Base-by-base conservation (phyloP, 2,888 invertebrate species). In the Zeuzera pyrina region DNA sequence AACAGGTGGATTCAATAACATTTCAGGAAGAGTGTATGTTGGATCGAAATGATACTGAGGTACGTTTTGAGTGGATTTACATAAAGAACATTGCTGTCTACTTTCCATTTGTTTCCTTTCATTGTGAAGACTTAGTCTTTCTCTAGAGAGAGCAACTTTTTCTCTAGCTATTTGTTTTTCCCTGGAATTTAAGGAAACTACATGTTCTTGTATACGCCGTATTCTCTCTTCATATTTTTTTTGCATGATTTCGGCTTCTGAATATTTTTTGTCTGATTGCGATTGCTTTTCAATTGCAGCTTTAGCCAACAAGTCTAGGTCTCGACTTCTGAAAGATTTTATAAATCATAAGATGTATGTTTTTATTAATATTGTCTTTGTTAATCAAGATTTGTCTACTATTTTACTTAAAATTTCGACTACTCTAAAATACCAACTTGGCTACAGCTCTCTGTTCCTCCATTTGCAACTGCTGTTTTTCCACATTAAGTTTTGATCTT, bases 151-250 rank as follows among this genome's bases (percentile, higher is more conserved):
- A 2, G 76, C 66, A 0, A 88, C 83, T 56, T 88, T 88, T 45
- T 88, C 88, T 54, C 78, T 86, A 0, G 87, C 86, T 21, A 88
- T 76, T 43, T 86, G 86, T 45, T 87, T 87, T 41, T 88, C 88
- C 45, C 88, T 74, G 7, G 62, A 53, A 12, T 85, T 81, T 11
- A 88, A 48, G 1, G 86, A 84, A 2, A 79, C 64, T 2, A 86
- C 77, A 38, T 88, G 87, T 37, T 77, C 84, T 54, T 88, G 88
- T 19, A 88, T 72, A 27, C 86, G 74, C 26, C 83, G 64, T 35
- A 87, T 73, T 42, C 85, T 67, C 28, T 87, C 86, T 48, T 87
- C 87, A 44, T 86, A 88, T 52, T 84, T 85, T 10, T 64, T 58
- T 49, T 87, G 76, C 1, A 85, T 66, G 29, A 73, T 77, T 51